A percentile compares a stretch with the other conserved stretches of the same genome.
Conservation (phyloP, 2,888 invertebrate genomes). For the Dryococelus australis region DNA sequence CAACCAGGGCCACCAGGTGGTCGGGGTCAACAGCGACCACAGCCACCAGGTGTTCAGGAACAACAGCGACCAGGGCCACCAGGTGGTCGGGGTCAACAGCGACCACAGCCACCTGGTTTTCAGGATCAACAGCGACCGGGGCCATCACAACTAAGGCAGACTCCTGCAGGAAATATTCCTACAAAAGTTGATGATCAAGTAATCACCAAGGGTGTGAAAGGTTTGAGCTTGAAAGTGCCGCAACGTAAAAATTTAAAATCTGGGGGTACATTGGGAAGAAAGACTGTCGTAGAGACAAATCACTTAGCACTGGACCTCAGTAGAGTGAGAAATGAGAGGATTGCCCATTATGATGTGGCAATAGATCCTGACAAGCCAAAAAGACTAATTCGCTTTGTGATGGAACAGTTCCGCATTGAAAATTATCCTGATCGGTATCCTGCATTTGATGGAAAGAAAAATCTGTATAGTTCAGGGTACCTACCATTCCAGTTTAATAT, state of each 20-base stretch:
- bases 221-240: conserved; percentile 4
- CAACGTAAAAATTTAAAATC: background rate
- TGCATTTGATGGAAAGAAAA: conserved; percentile 79
- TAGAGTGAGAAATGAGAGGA: conserved; percentile 57
- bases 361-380: conserved; percentile 75
- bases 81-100: background rate
- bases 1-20: background rate
- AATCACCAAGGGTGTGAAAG: background rate
- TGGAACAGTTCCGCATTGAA: conserved; percentile 53
- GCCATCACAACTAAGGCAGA: background rate
- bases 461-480: conserved; percentile 64
- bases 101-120: background rate
- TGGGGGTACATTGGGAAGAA: conserved; percentile 58
- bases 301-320: conserved; percentile 67
- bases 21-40: background rate
- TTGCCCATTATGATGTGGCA: conserved; percentile 83
- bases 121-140: background rate
- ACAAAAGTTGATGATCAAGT: background rate
- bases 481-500: conserved; percentile 57
- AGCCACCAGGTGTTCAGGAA: background rate
- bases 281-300: conserved; percentile 66
- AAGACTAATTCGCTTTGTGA: conserved; percentile 61
- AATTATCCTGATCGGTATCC: conserved; percentile 61
- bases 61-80: background rate
- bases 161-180: background rate